phyloP scores from a whole-genome alignment of 2,888 invertebrate species.

The Drosophila kanekoi region DNA sequence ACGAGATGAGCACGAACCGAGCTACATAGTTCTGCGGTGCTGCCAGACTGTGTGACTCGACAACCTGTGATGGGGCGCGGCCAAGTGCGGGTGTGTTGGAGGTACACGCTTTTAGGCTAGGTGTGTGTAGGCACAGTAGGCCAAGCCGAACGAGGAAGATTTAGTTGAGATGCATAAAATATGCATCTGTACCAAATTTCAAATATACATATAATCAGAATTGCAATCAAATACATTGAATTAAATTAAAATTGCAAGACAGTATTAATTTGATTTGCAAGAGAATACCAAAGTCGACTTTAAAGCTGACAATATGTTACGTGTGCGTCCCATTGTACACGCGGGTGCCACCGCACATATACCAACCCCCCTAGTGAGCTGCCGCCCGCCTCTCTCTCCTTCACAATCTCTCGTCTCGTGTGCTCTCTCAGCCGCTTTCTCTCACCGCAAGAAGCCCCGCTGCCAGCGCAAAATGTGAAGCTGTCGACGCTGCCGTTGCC shows the following conservation, averaged over 20 bases:
- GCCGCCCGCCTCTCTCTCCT: not conserved
- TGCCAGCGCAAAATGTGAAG: constrained; percentile 45
- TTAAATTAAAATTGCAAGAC: no score
- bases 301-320: not conserved
- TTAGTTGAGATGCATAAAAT: no score
- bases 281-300: no score
- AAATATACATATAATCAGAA: no score
- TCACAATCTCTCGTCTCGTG: constrained; percentile 19
- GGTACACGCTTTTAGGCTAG: constrained; percentile 11
- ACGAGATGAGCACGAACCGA: constrained; percentile 36
- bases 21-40: constrained; percentile 48
- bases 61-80: constrained; percentile 13
- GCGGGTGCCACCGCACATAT: constrained; percentile 16
- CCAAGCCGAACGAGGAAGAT: not conserved
- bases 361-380: not conserved
- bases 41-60: constrained; percentile 77
- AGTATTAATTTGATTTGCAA: no score
- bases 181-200: no score
- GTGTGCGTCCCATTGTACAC: constrained; percentile 32
- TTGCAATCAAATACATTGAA: no score
- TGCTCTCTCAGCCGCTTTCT: constrained; percentile 40
- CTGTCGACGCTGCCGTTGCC: constrained; percentile 35
- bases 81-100: constrained; percentile 1
- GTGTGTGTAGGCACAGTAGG: constrained; percentile 46
- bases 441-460: constrained; percentile 49